These are phyloP conservation scores for Suncus etruscus DNA, from an alignment of 2,113 vertebrate genomes.

Conservation along the genomic window DNA sequence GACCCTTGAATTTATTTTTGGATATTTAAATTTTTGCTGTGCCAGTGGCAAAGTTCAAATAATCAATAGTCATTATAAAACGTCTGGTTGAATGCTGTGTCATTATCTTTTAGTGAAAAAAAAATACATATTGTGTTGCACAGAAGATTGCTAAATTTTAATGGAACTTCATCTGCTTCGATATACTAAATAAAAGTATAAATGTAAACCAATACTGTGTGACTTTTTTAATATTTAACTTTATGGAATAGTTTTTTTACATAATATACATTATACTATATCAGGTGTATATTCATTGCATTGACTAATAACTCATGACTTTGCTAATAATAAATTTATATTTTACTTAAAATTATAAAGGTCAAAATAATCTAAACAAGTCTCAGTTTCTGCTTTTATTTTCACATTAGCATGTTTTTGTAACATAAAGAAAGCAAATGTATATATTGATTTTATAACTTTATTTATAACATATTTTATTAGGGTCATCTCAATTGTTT, in stretches of 20 bases:
- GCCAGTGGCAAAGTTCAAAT: constrained; percentile 64
- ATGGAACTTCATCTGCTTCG: neutral
- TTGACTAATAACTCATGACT: neutral
- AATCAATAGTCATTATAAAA: constrained; percentile 38
- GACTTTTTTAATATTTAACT: neutral
- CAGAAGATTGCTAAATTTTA: neutral
- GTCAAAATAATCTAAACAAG: neutral
- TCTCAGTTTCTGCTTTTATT: neutral
- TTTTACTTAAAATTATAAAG: neutral
- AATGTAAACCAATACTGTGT: neutral
- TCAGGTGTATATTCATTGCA: neutral
- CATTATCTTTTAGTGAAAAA: constrained; percentile 24
- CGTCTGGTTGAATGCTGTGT: neutral
- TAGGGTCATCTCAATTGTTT: neutral
- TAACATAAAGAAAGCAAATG: neutral
- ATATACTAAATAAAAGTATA: neutral
- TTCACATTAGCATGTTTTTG: neutral
- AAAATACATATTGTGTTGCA: constrained; percentile 4
- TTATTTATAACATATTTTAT: neutral
- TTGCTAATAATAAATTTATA: neutral
- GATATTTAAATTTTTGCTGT: constrained; percentile 50
- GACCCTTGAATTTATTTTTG: constrained; percentile 44
- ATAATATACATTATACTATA: too few relatives aligned
- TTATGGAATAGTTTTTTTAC: neutral
- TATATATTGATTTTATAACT: neutral